Evolutionary conservation across 2,797 vertebrate species (phyloP).

Genomic region (Tarsius wallacei): DNA sequence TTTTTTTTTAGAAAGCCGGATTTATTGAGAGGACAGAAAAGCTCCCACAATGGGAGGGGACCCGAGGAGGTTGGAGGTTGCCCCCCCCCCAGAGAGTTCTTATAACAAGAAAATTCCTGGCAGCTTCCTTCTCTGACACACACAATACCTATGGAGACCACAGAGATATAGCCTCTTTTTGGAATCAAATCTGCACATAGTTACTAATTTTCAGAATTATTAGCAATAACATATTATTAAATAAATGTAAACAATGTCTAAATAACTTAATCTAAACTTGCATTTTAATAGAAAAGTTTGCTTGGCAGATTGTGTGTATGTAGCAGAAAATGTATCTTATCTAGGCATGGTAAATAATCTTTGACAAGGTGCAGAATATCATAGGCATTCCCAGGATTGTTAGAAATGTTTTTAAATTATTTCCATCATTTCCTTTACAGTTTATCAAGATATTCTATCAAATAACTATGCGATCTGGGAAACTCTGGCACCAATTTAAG

Average conservation of each 20-base stretch:
- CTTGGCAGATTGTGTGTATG: background rate
- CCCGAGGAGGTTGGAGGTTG: too few relatives aligned
- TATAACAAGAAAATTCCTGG: background rate
- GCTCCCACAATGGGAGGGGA: too few relatives aligned
- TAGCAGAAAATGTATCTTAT: background rate
- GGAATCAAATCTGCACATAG: background rate
- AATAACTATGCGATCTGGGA: background rate
- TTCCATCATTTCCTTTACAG: background rate
- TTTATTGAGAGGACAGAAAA: too few relatives aligned
- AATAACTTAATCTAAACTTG: background rate
- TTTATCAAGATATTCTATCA: constrained; percentile 10
- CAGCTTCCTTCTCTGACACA: background rate
- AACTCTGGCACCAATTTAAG: constrained; percentile 22
- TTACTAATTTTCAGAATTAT: constrained; percentile 45
- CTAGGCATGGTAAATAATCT: background rate
- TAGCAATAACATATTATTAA: background rate
- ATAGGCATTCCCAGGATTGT: background rate
- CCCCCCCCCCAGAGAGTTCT: background rate
- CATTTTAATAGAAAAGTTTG: constrained; percentile 34
- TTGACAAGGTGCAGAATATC: background rate
- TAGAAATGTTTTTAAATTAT: constrained; percentile 32
- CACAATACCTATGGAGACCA: background rate
- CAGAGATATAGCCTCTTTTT: background rate
- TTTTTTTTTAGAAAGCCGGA: too few relatives aligned
- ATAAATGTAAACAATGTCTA: background rate